These are phyloP conservation scores for Listronotus bonariensis DNA, from an alignment of 1,140 invertebrate species.

Conservation along the genomic window DNA sequence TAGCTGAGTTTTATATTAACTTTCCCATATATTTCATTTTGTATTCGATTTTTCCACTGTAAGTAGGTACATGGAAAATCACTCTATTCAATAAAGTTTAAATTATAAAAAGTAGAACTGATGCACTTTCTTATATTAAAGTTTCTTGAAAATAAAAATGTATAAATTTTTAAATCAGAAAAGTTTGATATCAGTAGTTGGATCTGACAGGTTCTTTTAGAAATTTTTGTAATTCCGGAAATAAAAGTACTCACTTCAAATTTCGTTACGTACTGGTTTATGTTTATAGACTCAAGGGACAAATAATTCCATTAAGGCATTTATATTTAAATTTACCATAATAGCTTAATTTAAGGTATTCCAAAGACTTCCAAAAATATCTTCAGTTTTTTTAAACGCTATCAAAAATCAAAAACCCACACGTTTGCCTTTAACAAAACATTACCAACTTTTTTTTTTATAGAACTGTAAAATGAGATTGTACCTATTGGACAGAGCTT, in stretches of 20 bases:
- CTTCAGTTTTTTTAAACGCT: too few relatives aligned
- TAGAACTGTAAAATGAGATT: too few relatives aligned
- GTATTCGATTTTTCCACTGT: slow-evolving; percentile 27
- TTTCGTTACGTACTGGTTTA: not conserved
- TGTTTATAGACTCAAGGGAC: not conserved
- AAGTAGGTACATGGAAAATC: slow-evolving; percentile 29
- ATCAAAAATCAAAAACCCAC: too few relatives aligned
- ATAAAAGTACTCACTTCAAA: not conserved
- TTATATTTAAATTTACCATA: too few relatives aligned
- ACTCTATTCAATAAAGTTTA: slow-evolving; percentile 38
- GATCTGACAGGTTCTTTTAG: slow-evolving; percentile 7
- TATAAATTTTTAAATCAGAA: slow-evolving; percentile 29
- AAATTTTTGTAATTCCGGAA: slow-evolving; percentile 7
- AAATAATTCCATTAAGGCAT: too few relatives aligned
- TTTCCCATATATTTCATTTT: slow-evolving; percentile 30
- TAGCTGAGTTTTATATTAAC: slow-evolving; percentile 28
- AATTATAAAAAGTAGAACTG: slow-evolving; percentile 29
- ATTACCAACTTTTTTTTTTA: too few relatives aligned
- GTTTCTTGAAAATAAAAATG: slow-evolving; percentile 11
- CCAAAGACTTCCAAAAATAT: too few relatives aligned
- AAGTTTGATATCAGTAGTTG: slow-evolving; percentile 20
- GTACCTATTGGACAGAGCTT: too few relatives aligned
- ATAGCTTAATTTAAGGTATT: too few relatives aligned
- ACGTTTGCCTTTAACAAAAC: too few relatives aligned
- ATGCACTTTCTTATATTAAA: slow-evolving; percentile 32